These are phyloP conservation scores for Oconnorella tubifera DNA, from an alignment of 2,888 invertebrate genomes.

Conservation along the genomic window DNA sequence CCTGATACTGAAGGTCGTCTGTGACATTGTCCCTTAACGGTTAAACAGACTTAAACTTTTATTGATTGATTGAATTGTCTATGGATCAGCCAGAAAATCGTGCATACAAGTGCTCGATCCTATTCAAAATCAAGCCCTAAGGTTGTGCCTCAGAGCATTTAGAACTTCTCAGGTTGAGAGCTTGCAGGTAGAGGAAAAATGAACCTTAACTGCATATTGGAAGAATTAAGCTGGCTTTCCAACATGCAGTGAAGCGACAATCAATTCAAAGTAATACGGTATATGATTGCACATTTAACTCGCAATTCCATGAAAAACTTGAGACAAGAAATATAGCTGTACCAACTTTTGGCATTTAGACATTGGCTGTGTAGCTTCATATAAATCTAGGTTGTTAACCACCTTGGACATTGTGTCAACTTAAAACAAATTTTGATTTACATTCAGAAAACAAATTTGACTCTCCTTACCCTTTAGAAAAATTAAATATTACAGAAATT, in stretches of 20 bases:
- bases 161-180: neutral
- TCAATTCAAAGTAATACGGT: neutral
- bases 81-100: neutral
- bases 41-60: too few species aligned
- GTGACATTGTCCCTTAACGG: too few species aligned
- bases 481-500: too few species aligned
- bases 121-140: conserved; percentile 1
- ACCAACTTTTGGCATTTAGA: neutral
- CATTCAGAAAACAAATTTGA: too few species aligned
- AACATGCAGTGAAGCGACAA: neutral
- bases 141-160: neutral
- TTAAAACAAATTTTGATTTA: too few species aligned
- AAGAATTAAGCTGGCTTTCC: neutral
- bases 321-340: neutral
- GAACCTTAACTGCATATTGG: neutral
- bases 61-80: too few species aligned
- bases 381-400: too few species aligned
- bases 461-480: too few species aligned
- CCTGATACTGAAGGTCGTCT: too few species aligned
- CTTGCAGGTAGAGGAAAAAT: conserved; percentile 1
- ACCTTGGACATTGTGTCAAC: too few species aligned
- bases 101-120: neutral
- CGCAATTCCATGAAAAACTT: neutral
- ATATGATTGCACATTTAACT: neutral
- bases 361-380: too few species aligned